Conservation (phyloP, 1,140 invertebrate species). For the Hormaphis cornu region DNA sequence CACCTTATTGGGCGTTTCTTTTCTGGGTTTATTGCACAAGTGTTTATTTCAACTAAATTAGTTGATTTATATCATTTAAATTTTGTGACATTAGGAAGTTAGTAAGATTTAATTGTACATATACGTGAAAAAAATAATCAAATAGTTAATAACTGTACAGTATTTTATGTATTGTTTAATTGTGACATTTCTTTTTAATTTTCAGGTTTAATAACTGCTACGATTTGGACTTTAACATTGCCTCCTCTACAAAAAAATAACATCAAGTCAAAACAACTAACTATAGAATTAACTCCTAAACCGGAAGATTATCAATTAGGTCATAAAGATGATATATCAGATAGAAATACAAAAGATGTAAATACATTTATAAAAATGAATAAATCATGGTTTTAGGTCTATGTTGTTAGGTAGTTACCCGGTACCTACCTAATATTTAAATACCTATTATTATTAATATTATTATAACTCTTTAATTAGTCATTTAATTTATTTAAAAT, state of each 20-base stretch:
- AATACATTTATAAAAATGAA: not conserved
- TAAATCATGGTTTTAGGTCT: too few species aligned
- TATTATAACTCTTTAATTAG: too few species aligned
- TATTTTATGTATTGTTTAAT: not conserved
- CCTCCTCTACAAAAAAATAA: not conserved
- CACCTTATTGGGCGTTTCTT: constrained; percentile 58
- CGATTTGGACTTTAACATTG: not conserved
- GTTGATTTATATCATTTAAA: constrained; percentile 15
- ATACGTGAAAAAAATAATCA: not conserved
- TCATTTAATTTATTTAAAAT: too few species aligned
- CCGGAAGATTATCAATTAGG: not conserved
- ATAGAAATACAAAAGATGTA: not conserved
- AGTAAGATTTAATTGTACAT: not conserved
- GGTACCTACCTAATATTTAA: too few species aligned
- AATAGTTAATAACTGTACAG: not conserved
- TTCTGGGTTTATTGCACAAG: constrained; percentile 32
- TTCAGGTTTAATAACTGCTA: not conserved
- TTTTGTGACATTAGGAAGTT: constrained; percentile 19
- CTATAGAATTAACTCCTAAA: too few species aligned
- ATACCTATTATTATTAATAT: too few species aligned
- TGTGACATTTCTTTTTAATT: not conserved
- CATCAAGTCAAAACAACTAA: not conserved
- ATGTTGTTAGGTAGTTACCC: too few species aligned
- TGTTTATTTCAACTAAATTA: constrained; percentile 38
- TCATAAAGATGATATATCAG: not conserved